Percentiles rank a stretch among this genome's conserved stretches.
phyloP scores from a whole-genome alignment of 2,113 vertebrate species.

The Ia io region DNA sequence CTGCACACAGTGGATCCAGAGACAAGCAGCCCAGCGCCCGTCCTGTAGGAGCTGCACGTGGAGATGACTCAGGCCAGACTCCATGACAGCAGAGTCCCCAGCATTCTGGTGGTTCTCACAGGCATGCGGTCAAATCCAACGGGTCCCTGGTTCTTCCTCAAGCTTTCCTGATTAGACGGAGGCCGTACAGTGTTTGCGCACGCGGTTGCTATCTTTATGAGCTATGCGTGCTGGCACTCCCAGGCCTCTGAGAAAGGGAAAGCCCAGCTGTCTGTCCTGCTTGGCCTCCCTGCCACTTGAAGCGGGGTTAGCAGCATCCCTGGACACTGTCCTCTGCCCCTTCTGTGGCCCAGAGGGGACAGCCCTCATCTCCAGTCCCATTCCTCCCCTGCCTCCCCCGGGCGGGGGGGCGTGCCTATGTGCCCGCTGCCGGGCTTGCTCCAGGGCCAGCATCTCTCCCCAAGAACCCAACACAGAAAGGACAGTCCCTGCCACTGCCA shows the following conservation, averaged over 20 bases:
- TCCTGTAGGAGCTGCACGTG: neutral
- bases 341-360: neutral
- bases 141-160: neutral
- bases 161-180: neutral
- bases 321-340: neutral
- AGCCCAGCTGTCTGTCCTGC: neutral
- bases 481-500: neutral
- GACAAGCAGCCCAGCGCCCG: neutral
- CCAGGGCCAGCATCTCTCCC: neutral
- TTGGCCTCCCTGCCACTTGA: neutral
- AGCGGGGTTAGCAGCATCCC: neutral
- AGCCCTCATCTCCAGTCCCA: neutral
- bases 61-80: neutral
- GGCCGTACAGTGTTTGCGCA: neutral
- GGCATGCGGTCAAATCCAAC: neutral
- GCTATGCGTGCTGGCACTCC: neutral
- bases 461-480: neutral
- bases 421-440: neutral
- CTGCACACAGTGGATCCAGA: neutral
- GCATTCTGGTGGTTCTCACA: neutral
- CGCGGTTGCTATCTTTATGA: neutral
- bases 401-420: fast-evolving
- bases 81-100: neutral
- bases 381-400: neutral
- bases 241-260: neutral